A percentile compares a stretch with the other conserved stretches of the same genome.
Conservation (phyloP, 2,113 vertebrate species). For the Odocoileus hemionus region DNA sequence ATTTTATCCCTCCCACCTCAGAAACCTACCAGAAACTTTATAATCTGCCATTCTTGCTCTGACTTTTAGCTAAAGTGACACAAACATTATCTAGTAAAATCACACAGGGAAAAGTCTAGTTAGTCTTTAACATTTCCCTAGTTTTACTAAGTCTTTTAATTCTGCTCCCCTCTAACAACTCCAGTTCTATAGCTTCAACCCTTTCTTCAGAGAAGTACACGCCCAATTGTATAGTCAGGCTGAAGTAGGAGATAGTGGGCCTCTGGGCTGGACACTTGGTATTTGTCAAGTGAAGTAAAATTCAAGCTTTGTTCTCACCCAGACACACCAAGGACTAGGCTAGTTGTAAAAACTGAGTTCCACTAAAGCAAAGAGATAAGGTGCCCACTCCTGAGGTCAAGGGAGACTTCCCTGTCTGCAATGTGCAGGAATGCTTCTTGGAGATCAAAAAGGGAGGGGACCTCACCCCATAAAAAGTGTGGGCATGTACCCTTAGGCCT, state of each 20-base stretch:
- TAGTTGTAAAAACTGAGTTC: not conserved
- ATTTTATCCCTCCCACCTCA: not conserved
- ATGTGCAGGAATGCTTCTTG: not conserved
- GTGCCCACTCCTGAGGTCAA: not conserved
- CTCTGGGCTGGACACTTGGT: not conserved
- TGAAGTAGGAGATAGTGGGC: not conserved
- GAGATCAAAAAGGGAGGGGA: not conserved
- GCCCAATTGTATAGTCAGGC: not conserved
- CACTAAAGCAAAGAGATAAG: not conserved
- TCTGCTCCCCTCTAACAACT: not conserved
- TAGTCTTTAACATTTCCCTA: not conserved
- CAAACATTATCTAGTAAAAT: not conserved
- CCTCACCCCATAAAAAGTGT: not conserved
- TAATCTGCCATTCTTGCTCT: not conserved
- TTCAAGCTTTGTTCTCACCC: not conserved
- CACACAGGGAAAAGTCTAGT: not conserved
- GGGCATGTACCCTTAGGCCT: not conserved
- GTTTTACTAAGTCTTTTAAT: not conserved
- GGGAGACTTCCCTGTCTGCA: not conserved
- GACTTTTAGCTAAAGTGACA: not conserved
- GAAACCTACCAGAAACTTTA: not conserved
- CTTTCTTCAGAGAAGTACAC: not conserved
- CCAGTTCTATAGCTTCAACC: not conserved
- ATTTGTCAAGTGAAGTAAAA: not conserved
- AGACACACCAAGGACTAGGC: not conserved